These are phyloP conservation scores for Vannuccia rotundouncinata DNA, from an alignment of 2,888 invertebrate genomes.

Conservation along the genomic window DNA sequence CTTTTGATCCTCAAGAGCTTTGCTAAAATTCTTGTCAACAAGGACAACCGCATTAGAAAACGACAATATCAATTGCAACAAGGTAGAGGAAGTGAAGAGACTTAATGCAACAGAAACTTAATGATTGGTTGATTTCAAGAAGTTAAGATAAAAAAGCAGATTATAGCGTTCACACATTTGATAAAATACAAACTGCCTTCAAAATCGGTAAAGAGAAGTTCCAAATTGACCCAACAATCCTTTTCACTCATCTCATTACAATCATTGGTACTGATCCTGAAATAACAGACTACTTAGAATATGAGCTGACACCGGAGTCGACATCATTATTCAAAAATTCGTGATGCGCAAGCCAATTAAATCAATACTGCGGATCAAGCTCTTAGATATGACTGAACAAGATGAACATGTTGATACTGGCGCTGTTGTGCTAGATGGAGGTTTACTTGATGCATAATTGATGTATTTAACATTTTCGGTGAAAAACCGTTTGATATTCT, in stretches of 20 bases:
- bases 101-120: no score
- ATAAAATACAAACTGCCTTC: neutral
- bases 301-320: constrained; percentile 20
- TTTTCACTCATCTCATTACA: neutral
- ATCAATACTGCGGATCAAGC: constrained; percentile 4
- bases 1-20: neutral
- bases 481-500: no score
- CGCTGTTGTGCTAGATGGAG: neutral
- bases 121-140: neutral
- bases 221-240: constrained; percentile 13
- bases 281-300: constrained; percentile 11
- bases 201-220: neutral
- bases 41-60: neutral
- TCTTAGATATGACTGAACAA: constrained; percentile 13
- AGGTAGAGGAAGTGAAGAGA: no score
- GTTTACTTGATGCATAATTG: no score
- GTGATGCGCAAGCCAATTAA: constrained; percentile 26
- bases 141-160: neutral
- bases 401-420: neutral
- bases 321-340: constrained; percentile 10
- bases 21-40: neutral
- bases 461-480: no score
- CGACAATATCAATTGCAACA: no score
- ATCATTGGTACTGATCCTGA: neutral
- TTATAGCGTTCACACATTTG: constrained; percentile 9